Evolutionary conservation across 1,140 invertebrate species (phyloP), one percentile per base, ranked within the genome.

Genomic region (Pseudomyrmex concolor): DNA sequence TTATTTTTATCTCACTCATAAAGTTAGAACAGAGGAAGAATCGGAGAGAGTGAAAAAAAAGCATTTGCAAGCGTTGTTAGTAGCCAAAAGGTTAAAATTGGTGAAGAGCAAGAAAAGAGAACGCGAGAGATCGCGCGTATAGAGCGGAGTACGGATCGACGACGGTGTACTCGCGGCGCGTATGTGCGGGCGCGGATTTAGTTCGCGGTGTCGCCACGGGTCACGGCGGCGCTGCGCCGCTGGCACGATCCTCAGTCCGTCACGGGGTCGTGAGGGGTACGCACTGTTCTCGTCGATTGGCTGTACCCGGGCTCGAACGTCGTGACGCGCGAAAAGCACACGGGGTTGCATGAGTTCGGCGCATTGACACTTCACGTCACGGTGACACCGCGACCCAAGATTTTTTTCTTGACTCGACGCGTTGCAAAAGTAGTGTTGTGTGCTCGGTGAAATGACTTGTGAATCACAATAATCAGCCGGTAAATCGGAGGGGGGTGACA

Each of bases 201-300:
- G 93, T 94, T 91, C 70, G 60, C 86, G 90, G 86, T 94, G 94
- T 92, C 93, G 92, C 92, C 91, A 91, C 89, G 91, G 92, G 93
- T 94, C 93, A 94, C 83, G 91, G 92, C 91, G 93, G 93, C 93
- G 93, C 91, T 92, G 92, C 84, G 82, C 91, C 88, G 86, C 90
- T 90, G 82, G 88, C 84, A 73, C 85, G 87, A 90, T 85, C 91
- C 88, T 93, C 93, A 94, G 94, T 94, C 92, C 90, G 92, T 93
- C 91, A 93, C 92, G 92, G 92, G 91, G 90, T 90, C 91, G 93
- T 89, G 92, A 92, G 90, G 91, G 90, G 86, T 89, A 91, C 90
- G 86, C 89, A 89, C 80, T 87, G 88, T 68, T 85, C 74, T 84
- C 63, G 85, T 77, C 83, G 86, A 84, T 88, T 85, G 55, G 70